phyloP scores from a whole-genome alignment of 2,113 vertebrate genomes.

The Tachysurus fulvidraco region DNA sequence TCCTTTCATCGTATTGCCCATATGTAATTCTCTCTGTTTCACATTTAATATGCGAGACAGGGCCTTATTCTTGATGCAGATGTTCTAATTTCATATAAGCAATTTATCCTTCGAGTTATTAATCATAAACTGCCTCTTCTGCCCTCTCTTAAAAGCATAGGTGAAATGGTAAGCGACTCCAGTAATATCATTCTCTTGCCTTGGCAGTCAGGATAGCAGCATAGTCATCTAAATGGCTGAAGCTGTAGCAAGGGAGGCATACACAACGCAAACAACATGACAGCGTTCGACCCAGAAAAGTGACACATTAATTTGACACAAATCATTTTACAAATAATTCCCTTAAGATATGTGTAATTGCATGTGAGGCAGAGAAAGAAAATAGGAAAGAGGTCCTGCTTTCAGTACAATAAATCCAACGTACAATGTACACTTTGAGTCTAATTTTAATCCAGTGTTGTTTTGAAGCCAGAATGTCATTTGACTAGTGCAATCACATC shows the following conservation, averaged over 20 bases:
- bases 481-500: background rate
- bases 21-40: background rate
- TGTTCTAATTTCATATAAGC: slow-evolving; percentile 10
- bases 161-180: slow-evolving; percentile 16
- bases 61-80: background rate
- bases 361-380: background rate
- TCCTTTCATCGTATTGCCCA: background rate
- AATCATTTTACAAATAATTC: background rate
- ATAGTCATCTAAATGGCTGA: slow-evolving; percentile 13
- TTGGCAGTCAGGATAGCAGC: slow-evolving; percentile 10
- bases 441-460: background rate
- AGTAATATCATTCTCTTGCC: slow-evolving; percentile 15
- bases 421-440: background rate
- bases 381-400: background rate
- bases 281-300: slow-evolving; percentile 21
- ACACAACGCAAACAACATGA: slow-evolving; percentile 33
- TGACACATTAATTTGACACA: slow-evolving; percentile 12
- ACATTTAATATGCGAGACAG: background rate
- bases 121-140: background rate
- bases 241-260: slow-evolving; percentile 9
- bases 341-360: background rate
- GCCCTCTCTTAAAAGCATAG: slow-evolving; percentile 22
- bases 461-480: background rate
- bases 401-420: slow-evolving; percentile 8
- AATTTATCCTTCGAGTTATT: slow-evolving; percentile 23